Evolutionary conservation across 2,888 invertebrate species (phyloP).

Genomic region (Norana najaformis): DNA sequence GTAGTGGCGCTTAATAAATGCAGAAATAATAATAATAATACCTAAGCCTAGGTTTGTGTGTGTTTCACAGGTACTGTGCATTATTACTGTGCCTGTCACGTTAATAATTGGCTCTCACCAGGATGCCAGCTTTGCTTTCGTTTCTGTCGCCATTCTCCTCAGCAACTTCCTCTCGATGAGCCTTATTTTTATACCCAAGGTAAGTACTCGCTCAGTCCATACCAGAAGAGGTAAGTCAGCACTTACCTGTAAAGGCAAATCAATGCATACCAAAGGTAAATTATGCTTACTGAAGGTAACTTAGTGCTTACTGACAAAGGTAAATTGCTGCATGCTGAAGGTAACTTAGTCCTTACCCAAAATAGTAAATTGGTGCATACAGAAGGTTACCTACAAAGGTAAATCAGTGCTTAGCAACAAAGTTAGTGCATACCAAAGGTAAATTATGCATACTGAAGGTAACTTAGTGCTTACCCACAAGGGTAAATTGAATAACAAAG

Average conservation of each 20-base stretch:
- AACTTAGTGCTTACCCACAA: background rate
- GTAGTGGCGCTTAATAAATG: no score
- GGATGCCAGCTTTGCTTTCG: conserved; percentile 95
- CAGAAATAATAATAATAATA: no score
- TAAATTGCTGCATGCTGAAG: no score
- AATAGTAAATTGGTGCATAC: no score
- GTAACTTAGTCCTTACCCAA: no score
- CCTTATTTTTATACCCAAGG: conserved; percentile 96
- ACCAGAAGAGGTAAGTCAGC: background rate
- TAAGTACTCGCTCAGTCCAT: conserved; percentile 42
- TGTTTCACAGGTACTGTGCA: conserved; percentile 73
- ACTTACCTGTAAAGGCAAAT: no score
- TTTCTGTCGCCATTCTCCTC: conserved; percentile 92
- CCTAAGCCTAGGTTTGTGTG: background rate
- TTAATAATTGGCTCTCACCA: conserved; percentile 96
- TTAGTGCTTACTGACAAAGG: no score
- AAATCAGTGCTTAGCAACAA: no score
- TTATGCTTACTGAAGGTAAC: no score
- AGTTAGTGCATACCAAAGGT: background rate
- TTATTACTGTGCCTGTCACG: conserved; percentile 96
- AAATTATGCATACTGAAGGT: background rate
- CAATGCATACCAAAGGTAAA: no score
- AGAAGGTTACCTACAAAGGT: no score
- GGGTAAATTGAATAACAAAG: no score
- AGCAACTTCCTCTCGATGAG: conserved; percentile 98